Evolutionary conservation across 2,113 vertebrate species (phyloP).

Genomic region (Polypterus bichir): DNA sequence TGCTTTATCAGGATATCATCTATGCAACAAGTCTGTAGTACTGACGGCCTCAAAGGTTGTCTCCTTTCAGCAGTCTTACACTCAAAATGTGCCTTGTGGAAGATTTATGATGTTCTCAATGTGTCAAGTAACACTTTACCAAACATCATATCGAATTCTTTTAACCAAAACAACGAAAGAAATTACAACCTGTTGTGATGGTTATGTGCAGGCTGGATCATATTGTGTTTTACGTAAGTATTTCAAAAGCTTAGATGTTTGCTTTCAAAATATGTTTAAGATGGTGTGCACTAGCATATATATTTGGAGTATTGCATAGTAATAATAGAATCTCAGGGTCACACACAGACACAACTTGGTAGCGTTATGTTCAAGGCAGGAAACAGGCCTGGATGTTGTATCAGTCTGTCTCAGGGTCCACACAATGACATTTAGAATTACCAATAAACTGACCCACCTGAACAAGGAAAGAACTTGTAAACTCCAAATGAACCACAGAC

Average conservation of each 20-base stretch:
- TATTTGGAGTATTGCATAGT: no score
- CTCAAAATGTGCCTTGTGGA: slow-evolving; percentile 42
- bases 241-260: not conserved
- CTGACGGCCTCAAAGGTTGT: slow-evolving; percentile 35
- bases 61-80: slow-evolving; percentile 38
- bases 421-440: no score
- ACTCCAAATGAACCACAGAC: no score
- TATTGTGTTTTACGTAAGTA: slow-evolving; percentile 71
- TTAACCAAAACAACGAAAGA: slow-evolving; percentile 35
- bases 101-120: slow-evolving; percentile 65
- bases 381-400: no score
- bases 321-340: no score
- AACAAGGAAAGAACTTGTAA: no score
- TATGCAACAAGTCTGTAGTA: slow-evolving; percentile 52
- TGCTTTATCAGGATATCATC: slow-evolving; percentile 57
- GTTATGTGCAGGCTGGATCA: slow-evolving; percentile 63
- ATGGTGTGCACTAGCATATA: no score
- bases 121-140: slow-evolving; percentile 52
- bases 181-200: slow-evolving; percentile 59
- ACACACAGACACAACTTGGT: no score
- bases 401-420: no score
- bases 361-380: no score
- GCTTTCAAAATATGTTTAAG: no score
- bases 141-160: slow-evolving; percentile 30
- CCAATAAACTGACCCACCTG: no score